A percentile compares a stretch with the other conserved stretches of the same genome.
Conservation (phyloP, 2,888 invertebrate species). For the Adineta ricciae region DNA sequence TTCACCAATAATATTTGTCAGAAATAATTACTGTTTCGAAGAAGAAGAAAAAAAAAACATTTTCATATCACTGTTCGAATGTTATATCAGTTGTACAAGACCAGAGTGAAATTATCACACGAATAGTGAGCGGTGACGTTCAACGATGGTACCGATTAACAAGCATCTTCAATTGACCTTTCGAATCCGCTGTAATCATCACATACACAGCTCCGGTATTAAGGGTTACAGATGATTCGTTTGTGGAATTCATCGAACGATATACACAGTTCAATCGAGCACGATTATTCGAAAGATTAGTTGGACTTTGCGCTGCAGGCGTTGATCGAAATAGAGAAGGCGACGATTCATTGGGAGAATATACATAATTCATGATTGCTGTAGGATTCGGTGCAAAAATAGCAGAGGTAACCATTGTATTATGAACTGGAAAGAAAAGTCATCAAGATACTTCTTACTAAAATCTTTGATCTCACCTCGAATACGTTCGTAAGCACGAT, state of each 20-base stretch:
- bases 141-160: neutral
- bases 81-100: neutral
- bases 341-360: neutral
- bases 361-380: conserved; percentile 56
- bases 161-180: neutral
- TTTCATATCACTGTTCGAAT: neutral
- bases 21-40: neutral
- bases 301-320: neutral
- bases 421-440: conserved; percentile 59
- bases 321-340: neutral
- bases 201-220: neutral
- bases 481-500: conserved; percentile 92
- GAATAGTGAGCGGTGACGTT: neutral
- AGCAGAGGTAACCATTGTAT: conserved; percentile 88
- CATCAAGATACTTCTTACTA: no score
- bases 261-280: neutral
- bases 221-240: neutral
- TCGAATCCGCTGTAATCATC: neutral
- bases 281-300: neutral
- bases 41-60: neutral
- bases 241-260: neutral
- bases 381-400: conserved; percentile 94
- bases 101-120: neutral
- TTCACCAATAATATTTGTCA: neutral
- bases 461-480: conserved; percentile 55